Evolutionary conservation across 2,888 invertebrate genomes (phyloP), one percentile per base, ranked within the genome.

Genomic region (Exephanes ischioxanthus): DNA sequence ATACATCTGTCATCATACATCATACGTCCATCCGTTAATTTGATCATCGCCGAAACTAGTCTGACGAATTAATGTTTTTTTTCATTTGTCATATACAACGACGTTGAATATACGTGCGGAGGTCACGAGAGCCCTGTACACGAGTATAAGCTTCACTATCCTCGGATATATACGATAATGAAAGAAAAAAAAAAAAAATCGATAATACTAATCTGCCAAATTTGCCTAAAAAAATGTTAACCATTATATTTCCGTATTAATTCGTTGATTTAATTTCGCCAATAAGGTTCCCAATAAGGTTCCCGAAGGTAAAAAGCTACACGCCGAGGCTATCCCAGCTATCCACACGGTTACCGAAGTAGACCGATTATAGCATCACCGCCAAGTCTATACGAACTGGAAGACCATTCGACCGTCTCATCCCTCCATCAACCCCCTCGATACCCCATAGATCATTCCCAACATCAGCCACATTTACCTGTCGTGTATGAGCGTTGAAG

Each of bases 401-500:
- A 53, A 16, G 71, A 53, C 33, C 33, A 6, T 55, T 37, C 53
- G 33, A 33, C 58, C 51, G 30, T 67, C 53, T 9, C 14, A 26
- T 67, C 63, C 51, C 51, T 63, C 26, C 2, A 67, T 14, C 37
- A 53, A 5, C n/a, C 5, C 19, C 41, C 22, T 22, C 26, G 19
- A n/a, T 55, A 19, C 14, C 9, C 14, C 14, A 72, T 72, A 58
- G 51, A n/a, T 72, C 66, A 22, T 75, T 16, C 11, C 16, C 48
- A 76, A 76, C n/a, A 55, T 67, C 37, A 2, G 19, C 53, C 6
- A 22, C 19, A 51, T 51, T 30, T 53, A 51, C 48, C 45, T 51
- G n/a, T 55, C 58, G 68, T 41, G 53, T 58, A 66, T 33, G 48
- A 19, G 33, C 63, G 73, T 58, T 58, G 78, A 78, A 78, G 41